These are phyloP conservation scores for Trogon melanurus DNA, from an alignment of 2,113 vertebrate genomes.

Conservation along the genomic window DNA sequence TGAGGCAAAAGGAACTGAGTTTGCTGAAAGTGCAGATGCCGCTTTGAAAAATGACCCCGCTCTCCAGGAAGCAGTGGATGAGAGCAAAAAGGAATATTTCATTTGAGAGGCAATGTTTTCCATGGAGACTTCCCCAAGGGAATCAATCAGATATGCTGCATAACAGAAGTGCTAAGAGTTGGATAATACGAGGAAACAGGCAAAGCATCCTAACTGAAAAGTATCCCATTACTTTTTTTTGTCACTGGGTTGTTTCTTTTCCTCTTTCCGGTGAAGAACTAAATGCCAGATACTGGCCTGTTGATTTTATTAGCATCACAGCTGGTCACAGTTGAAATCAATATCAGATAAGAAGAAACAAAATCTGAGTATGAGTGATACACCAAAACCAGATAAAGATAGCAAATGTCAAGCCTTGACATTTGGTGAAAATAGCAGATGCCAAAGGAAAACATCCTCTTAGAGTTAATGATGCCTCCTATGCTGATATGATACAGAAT, in stretches of 20 bases:
- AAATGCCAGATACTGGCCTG: conserved; percentile 33
- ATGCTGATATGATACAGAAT: conserved; percentile 40
- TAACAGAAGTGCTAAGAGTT: neutral
- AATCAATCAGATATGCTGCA: neutral
- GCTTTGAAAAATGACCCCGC: conserved; percentile 80
- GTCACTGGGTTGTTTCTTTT: conserved; percentile 8
- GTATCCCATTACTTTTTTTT: neutral
- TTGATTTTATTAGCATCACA: conserved; percentile 48
- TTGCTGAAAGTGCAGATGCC: conserved; percentile 77
- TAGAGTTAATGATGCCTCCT: conserved; percentile 46
- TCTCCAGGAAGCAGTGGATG: conserved; percentile 81
- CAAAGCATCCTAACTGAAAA: conserved; percentile 24
- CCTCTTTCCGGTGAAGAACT: neutral
- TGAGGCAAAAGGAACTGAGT: conserved; percentile 88
- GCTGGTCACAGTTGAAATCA: conserved; percentile 23
- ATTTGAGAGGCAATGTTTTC: conserved; percentile 76
- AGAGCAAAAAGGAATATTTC: conserved; percentile 89
- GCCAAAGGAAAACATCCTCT: conserved; percentile 43
- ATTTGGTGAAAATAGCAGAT: conserved; percentile 69
- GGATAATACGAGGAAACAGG: conserved; percentile 27
- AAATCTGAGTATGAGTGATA: conserved; percentile 24
- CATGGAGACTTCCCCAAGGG: neutral
- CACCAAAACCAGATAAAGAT: conserved; percentile 46
- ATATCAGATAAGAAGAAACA: conserved; percentile 59
- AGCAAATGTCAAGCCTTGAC: conserved; percentile 72